A percentile compares a stretch with the other conserved stretches of the same genome.
phyloP scores from a whole-genome alignment of 2,888 invertebrate species.

The Tetheella fluctuosa region DNA sequence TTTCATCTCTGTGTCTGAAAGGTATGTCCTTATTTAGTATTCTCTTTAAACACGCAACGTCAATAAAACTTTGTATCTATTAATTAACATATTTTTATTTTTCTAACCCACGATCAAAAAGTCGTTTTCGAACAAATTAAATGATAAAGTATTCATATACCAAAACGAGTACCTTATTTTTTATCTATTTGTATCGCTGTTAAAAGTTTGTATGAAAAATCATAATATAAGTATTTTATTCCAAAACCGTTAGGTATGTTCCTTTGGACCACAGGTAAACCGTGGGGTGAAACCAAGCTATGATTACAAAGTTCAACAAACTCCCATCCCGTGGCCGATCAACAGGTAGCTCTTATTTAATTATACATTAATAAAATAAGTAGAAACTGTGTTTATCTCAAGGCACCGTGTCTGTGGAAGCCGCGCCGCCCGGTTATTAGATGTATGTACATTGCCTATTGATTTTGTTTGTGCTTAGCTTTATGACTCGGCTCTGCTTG shows the following conservation, averaged over 20 bases:
- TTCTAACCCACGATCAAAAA: no score
- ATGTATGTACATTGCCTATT: not conserved
- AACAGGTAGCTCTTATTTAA: slow-evolving; percentile 2
- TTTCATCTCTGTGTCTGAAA: not conserved
- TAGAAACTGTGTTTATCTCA: not conserved
- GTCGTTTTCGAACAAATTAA: no score
- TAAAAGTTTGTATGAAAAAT: no score
- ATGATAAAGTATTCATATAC: no score
- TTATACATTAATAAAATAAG: slow-evolving; percentile 6
- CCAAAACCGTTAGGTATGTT: not conserved
- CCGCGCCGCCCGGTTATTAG: slow-evolving; percentile 3
- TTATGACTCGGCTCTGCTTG: not conserved
- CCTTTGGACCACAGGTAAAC: not conserved
- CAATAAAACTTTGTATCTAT: no score
- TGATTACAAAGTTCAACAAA: not conserved
- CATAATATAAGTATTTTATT: no score
- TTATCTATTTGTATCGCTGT: no score
- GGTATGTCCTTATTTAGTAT: not conserved
- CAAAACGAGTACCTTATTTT: no score
- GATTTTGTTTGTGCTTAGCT: not conserved
- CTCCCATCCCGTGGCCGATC: not conserved
- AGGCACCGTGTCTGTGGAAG: not conserved
- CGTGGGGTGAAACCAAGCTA: not conserved
- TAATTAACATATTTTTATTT: no score
- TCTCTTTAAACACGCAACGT: no score